phyloP scores from a whole-genome alignment of 1,140 invertebrate genomes.

The Drosophila simulans region DNA sequence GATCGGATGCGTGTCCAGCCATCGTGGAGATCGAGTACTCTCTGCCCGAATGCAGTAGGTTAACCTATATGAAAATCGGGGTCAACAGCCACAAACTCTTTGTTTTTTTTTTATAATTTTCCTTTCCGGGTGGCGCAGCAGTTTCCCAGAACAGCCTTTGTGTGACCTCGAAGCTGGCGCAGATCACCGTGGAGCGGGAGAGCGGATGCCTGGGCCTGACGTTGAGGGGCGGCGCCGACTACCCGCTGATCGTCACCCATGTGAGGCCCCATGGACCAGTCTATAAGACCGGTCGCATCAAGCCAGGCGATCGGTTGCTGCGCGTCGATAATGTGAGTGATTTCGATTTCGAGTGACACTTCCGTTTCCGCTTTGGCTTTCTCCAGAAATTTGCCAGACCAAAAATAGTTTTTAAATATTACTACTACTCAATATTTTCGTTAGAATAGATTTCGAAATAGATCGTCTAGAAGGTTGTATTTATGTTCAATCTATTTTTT shows the following conservation, averaged over 20 bases:
- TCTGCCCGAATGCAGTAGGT: conserved; percentile 90
- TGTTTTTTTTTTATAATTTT: not conserved
- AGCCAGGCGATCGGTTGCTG: conserved; percentile 94
- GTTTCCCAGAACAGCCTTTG: conserved; percentile 88
- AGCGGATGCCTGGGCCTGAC: conserved; percentile 95
- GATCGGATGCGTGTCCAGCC: conserved; percentile 88
- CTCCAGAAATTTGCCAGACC: not conserved
- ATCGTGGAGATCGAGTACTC: conserved; percentile 93
- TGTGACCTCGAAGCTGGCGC: conserved; percentile 90
- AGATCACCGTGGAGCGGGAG: conserved; percentile 91
- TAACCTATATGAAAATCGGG: not conserved
- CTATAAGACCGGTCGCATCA: conserved; percentile 91
- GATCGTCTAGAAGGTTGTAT: not conserved
- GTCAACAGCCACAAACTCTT: not conserved
- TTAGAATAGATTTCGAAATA: not conserved
- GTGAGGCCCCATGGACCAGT: conserved; percentile 95
- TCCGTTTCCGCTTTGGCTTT: conserved; percentile 30
- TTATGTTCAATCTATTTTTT: not conserved
- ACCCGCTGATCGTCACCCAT: conserved; percentile 94
- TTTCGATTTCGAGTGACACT: conserved; percentile 14
- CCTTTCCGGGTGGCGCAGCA: conserved; percentile 61
- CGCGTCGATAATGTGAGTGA: conserved; percentile 92
- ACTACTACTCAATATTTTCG: not conserved
- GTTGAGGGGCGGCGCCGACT: conserved; percentile 91
- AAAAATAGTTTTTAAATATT: not conserved